Conservation (phyloP, 1,140 invertebrate genomes). For the Euura saliciscinereae region DNA sequence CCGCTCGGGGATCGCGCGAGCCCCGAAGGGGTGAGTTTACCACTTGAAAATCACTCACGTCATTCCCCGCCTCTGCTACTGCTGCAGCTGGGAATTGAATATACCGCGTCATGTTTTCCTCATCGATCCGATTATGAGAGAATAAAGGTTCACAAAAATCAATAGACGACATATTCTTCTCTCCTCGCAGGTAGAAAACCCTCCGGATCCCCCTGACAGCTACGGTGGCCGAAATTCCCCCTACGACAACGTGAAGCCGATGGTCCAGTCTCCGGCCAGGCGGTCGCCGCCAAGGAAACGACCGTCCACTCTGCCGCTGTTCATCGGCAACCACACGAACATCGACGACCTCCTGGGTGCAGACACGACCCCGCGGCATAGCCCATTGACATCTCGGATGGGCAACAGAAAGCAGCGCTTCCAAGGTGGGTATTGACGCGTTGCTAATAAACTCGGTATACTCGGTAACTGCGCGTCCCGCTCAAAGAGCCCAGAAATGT, state of each 20-base stretch:
- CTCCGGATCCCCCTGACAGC: constrained; percentile 48
- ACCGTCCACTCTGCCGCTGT: constrained; percentile 60
- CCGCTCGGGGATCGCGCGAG: constrained; percentile 78
- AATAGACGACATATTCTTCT: constrained; percentile 4
- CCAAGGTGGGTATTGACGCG: background rate
- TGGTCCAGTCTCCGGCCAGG: constrained; percentile 42
- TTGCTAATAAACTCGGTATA: background rate
- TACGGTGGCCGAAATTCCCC: constrained; percentile 63
- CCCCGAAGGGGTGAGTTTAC: constrained; percentile 69
- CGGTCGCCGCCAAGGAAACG: constrained; percentile 41
- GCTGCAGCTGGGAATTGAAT: too few relatives aligned
- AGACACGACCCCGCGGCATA: constrained; percentile 39
- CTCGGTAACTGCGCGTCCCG: too few relatives aligned
- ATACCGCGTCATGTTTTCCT: too few relatives aligned
- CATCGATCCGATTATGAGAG: too few relatives aligned
- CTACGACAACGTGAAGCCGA: constrained; percentile 68
- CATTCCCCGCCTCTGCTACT: background rate
- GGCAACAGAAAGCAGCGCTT: constrained; percentile 19
- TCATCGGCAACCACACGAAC: constrained; percentile 80
- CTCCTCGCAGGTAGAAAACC: constrained; percentile 50
- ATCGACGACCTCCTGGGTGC: constrained; percentile 82
- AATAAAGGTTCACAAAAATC: background rate
- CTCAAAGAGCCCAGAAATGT: too few relatives aligned
- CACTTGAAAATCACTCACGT: background rate
- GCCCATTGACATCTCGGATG: constrained; percentile 38